phyloP scores from a whole-genome alignment of 2,797 vertebrate genomes.

The Alectoris magna region DNA sequence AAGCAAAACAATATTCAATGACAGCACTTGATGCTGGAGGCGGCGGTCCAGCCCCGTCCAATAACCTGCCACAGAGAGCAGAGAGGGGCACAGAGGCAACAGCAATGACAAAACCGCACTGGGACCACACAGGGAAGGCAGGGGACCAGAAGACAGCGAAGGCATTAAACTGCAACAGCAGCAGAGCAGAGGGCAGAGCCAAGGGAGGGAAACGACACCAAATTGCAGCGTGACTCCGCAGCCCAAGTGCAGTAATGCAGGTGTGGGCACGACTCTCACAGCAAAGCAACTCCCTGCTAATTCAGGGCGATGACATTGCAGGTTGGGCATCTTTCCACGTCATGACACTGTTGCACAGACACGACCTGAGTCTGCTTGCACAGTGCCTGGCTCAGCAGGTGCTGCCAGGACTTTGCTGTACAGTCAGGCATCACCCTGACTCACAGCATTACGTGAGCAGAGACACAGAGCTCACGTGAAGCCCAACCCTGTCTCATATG shows the following conservation, averaged over 20 bases:
- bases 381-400: background rate
- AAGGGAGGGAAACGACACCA: background rate
- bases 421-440: background rate
- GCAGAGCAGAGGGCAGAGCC: background rate
- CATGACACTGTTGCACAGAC: background rate
- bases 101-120: background rate
- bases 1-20: background rate
- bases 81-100: background rate
- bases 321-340: background rate
- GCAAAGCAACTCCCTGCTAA: background rate
- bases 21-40: background rate
- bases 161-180: background rate
- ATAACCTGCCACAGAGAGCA: background rate
- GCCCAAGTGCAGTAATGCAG: background rate
- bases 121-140: background rate
- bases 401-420: background rate
- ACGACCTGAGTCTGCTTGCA: background rate
- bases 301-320: background rate
- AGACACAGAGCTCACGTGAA: background rate
- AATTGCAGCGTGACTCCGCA: fast-evolving
- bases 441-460: background rate
- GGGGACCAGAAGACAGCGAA: background rate
- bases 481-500: background rate
- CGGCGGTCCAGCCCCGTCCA: background rate
- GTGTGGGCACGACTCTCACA: background rate